Base-by-base conservation (phyloP, 92 coral and sea anemone genomes). In the Epizoanthus ramosus region DNA sequence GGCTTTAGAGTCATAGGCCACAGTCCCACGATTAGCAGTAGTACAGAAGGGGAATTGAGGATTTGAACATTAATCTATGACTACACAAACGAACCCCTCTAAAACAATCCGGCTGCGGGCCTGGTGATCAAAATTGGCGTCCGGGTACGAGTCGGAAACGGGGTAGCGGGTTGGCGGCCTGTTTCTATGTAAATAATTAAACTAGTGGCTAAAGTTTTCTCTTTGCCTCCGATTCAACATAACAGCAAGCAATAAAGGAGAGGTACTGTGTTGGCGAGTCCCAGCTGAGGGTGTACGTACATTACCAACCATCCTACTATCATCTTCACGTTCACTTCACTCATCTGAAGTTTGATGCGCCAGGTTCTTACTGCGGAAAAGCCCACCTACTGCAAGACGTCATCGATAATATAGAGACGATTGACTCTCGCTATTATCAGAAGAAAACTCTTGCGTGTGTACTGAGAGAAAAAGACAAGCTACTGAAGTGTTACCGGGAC, bases 301-400 rank as follows among this genome's bases (percentile, higher is more conserved):
- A 97, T 71, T 97, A 97, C 80, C 99, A 97, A 80, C 99, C 99
- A 18, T 94, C 98, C 0, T 96, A 97, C 87, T 97, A 94, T 57
- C 99, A 97, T 72, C 91, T 97, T 9, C 99, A 97, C 68, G 98
- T 94, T 6, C 99, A 97, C 82, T 97, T 97, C 69, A 94, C 98
- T 10, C 97, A 97, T 75, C 85, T 97, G 68, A 91, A 80, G 54
- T 93, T 90, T 31, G 98, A 94, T 17, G 99, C 99, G 0, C 99
- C 99, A 0, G 99, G 99, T 0, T 86, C 92, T 8, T 77, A 83
- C 21, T 75, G 80, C 10, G 99, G 99, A n/a, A 94, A 87, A 82
- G 99, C 99, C 19, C 98, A 97, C 81, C 97, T 97, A 31, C 89
- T 97, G 47, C 89, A 89, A 45, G 98, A 97, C 63, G 88, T 97